These are phyloP conservation scores for Neoniphon sammara DNA, from an alignment of 2,797 vertebrate species.

Conservation along the genomic window DNA sequence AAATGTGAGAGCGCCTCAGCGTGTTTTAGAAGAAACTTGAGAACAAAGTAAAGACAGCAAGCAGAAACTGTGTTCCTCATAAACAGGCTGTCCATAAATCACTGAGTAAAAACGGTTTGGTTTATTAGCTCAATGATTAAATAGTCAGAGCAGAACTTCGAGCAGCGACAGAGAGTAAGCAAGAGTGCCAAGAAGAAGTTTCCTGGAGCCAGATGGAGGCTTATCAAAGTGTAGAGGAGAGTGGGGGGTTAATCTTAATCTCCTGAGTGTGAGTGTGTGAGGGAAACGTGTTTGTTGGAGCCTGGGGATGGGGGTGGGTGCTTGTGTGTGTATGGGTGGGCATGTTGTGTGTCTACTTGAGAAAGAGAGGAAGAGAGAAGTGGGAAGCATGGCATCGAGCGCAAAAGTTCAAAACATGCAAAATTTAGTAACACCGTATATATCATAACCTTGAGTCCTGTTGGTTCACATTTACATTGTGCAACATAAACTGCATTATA, in stretches of 20 bases:
- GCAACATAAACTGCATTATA: background rate
- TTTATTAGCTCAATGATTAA: constrained; percentile 43
- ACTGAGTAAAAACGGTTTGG: constrained; percentile 14
- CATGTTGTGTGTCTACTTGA: background rate
- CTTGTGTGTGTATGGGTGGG: background rate
- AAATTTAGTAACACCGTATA: too few species aligned
- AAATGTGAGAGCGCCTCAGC: constrained; percentile 18
- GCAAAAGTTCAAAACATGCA: background rate
- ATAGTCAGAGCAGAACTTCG: constrained; percentile 18
- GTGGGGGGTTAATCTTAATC: constrained; percentile 42
- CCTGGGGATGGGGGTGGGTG: background rate
- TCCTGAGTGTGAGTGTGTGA: constrained; percentile 19
- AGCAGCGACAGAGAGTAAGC: constrained; percentile 23
- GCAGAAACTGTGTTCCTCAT: constrained; percentile 17
- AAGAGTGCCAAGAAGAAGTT: constrained; percentile 32
- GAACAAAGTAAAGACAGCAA: constrained; percentile 18
- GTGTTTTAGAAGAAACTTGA: constrained; percentile 33
- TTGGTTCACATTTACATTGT: background rate
- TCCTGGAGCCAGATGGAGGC: constrained; percentile 46
- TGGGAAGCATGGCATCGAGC: background rate
- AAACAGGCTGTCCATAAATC: constrained; percentile 49
- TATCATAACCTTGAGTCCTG: too few species aligned
- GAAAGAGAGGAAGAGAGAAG: background rate
- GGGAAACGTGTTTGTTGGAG: background rate
- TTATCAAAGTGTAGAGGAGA: constrained; percentile 33